Conservation (phyloP, 2,113 vertebrate species). For the Apistogramma diplotaenia region DNA sequence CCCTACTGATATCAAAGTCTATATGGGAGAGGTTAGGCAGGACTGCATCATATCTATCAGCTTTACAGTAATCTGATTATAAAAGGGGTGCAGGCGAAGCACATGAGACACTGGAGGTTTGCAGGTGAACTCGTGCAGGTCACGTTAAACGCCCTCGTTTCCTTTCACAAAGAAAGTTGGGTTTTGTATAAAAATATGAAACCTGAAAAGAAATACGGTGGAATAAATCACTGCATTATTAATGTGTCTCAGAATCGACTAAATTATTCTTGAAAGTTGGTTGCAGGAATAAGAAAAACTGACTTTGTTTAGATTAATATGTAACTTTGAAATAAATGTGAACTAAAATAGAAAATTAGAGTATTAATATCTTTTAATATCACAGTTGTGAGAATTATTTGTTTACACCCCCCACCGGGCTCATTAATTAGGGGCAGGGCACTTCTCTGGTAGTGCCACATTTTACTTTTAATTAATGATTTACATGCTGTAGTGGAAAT, state of each 20-base stretch:
- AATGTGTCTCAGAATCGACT: neutral
- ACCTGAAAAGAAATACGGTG: neutral
- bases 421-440: slow-evolving; percentile 2
- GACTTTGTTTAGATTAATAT: neutral
- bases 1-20: slow-evolving; percentile 30
- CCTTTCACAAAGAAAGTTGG: neutral
- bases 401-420: neutral
- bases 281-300: neutral
- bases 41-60: slow-evolving; percentile 3
- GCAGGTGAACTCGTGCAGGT: neutral
- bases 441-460: slow-evolving; percentile 6
- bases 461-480: slow-evolving; percentile 47
- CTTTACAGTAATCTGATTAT: slow-evolving; percentile 52
- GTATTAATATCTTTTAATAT: neutral
- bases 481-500: slow-evolving; percentile 14
- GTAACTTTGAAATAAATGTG: neutral
- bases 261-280: neutral
- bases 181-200: neutral
- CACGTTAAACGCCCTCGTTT: neutral
- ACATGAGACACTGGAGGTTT: neutral
- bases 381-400: neutral
- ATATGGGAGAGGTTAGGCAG: neutral
- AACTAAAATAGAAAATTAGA: neutral
- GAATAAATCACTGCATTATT: neutral
- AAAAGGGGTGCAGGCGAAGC: neutral